Percentiles rank a stretch among this genome's conserved stretches.
Evolutionary conservation across 1,140 invertebrate genomes (phyloP).

Genomic region (Ceratosolen fusciceps): DNA sequence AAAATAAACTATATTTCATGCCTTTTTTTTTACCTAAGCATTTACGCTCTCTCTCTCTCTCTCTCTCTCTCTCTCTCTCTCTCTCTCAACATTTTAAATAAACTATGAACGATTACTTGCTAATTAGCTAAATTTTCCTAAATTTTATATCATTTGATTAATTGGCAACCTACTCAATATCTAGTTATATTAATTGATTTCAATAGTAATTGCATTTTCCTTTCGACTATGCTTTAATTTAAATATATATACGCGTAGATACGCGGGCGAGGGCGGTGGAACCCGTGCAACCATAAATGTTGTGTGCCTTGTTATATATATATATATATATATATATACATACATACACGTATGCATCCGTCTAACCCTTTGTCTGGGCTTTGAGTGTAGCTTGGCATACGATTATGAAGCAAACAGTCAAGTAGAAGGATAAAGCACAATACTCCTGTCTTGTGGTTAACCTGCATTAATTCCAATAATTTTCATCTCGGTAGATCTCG

Average conservation of each 20-base stretch:
- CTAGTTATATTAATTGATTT: slow-evolving; percentile 64
- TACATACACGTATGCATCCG: not conserved
- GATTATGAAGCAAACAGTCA: slow-evolving; percentile 38
- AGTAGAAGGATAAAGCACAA: slow-evolving; percentile 39
- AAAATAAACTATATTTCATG: not conserved
- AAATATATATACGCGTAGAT: slow-evolving; percentile 9
- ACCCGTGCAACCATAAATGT: not conserved
- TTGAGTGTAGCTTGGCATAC: slow-evolving; percentile 31
- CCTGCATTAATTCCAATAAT: slow-evolving; percentile 41
- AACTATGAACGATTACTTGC: not conserved
- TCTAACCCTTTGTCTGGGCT: slow-evolving; percentile 39
- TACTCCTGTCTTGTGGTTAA: slow-evolving; percentile 15
- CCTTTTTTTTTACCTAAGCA: not conserved
- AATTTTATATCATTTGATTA: slow-evolving; percentile 57
- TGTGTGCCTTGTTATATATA: not conserved
- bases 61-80: too few relatives aligned
- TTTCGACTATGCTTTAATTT: slow-evolving; percentile 23
- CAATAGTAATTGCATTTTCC: slow-evolving; percentile 59
- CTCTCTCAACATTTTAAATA: too few relatives aligned
- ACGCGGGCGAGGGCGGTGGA: too few relatives aligned
- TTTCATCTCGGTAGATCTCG: slow-evolving; percentile 21
- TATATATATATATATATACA: slow-evolving; percentile 6
- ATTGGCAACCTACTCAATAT: slow-evolving; percentile 58
- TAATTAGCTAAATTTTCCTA: not conserved
- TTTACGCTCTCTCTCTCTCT: too few relatives aligned